These are phyloP conservation scores for Paracanthobrama guichenoti DNA, from an alignment of 2,113 vertebrate genomes.

Conservation along the genomic window DNA sequence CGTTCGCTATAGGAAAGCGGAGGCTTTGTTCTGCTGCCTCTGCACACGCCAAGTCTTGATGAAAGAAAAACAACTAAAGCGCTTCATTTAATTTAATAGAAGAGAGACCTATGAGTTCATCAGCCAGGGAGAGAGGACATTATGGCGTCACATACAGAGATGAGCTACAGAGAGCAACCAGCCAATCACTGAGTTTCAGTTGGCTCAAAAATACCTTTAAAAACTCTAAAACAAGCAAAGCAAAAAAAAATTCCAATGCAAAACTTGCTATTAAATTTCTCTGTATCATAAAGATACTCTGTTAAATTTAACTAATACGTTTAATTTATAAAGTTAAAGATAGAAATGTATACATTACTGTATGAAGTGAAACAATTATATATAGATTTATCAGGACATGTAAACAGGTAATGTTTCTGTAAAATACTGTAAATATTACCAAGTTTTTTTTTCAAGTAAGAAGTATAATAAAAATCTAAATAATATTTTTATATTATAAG, in stretches of 20 bases:
- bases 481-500: too few relatives aligned
- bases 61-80: slow-evolving; percentile 60
- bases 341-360: background rate
- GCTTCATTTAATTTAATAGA: slow-evolving; percentile 57
- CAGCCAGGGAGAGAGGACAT: slow-evolving; percentile 18
- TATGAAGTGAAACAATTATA: background rate
- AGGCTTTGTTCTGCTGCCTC: slow-evolving; percentile 47
- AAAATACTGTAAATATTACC: background rate
- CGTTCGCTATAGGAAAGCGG: slow-evolving; percentile 45
- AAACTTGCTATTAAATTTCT: background rate
- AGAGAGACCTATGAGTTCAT: slow-evolving; percentile 53
- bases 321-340: background rate
- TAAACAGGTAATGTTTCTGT: background rate
- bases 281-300: background rate
- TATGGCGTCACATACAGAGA: background rate
- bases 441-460: background rate
- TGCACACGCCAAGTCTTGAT: slow-evolving; percentile 49
- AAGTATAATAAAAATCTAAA: background rate
- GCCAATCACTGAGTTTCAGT: background rate
- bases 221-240: background rate
- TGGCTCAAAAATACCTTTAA: background rate
- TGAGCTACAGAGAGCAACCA: slow-evolving; percentile 7
- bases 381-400: background rate
- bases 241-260: background rate
- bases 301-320: background rate